phyloP scores from a whole-genome alignment of 2,888 invertebrate genomes.

The Hypselothyrea guttata region DNA sequence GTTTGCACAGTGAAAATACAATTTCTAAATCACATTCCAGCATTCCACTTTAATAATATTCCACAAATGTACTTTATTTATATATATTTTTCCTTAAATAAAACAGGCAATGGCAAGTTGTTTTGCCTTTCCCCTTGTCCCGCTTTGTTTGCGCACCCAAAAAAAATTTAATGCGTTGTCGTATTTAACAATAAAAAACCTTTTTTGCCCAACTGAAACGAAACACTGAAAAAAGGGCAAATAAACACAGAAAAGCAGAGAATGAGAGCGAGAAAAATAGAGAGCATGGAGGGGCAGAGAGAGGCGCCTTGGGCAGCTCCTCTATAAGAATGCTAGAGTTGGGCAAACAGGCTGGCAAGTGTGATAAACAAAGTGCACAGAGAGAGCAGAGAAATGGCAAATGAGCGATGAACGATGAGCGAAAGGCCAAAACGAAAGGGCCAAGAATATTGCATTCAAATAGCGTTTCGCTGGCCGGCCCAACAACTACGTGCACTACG shows the following conservation, averaged over 20 bases:
- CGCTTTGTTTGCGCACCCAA: constrained; percentile 5
- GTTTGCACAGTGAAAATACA: no score
- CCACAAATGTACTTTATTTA: no score
- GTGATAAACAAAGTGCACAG: constrained; percentile 36
- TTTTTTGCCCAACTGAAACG: constrained; percentile 13
- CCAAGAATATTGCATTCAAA: constrained; percentile 40
- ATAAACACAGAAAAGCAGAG: constrained; percentile 31
- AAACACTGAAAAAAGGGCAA: neutral
- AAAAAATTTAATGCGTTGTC: constrained; percentile 44
- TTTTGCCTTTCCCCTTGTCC: constrained; percentile 6
- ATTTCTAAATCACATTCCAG: no score
- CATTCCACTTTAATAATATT: no score
- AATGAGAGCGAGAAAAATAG: constrained; percentile 28
- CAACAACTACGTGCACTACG: constrained; percentile 57
- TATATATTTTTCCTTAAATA: no score
- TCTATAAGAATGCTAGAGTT: constrained; percentile 39
- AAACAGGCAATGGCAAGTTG: constrained; percentile 12
- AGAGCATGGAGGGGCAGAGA: neutral
- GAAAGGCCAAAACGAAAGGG: neutral
- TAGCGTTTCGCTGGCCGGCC: constrained; percentile 27
- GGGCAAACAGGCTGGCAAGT: constrained; percentile 33
- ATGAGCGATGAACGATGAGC: no score
- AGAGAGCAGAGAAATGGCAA: neutral
- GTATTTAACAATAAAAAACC: constrained; percentile 51
- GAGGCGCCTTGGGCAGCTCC: constrained; percentile 43